Evolutionary conservation across 2,113 vertebrate species (phyloP).

Genomic region (Leucopsar rothschildi): DNA sequence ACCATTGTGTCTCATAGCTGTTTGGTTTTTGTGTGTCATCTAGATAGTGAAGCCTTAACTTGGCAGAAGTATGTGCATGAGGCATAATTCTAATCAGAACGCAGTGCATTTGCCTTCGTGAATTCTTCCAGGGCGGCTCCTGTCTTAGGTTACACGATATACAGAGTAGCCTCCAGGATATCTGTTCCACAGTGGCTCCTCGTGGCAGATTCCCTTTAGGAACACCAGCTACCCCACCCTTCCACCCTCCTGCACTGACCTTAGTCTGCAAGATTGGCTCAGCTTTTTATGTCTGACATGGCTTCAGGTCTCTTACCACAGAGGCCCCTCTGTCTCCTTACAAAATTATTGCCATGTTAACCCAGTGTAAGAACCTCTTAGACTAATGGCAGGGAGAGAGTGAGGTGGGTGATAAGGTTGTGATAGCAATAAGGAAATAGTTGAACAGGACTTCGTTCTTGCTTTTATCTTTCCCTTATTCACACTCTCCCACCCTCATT

Average conservation of each 20-base stretch:
- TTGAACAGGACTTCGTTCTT: neutral
- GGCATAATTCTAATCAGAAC: neutral
- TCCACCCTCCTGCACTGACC: neutral
- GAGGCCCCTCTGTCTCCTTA: neutral
- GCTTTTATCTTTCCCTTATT: neutral
- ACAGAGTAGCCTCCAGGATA: neutral
- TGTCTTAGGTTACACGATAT: neutral
- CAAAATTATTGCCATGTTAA: neutral
- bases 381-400: neutral
- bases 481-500: neutral
- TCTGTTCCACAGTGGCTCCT: neutral
- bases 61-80: neutral
- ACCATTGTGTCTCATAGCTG: neutral
- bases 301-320: neutral
- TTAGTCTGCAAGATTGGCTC: neutral
- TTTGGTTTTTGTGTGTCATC: neutral
- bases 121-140: neutral
- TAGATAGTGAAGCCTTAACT: neutral
- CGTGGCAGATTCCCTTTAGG: neutral
- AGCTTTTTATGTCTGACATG: neutral
- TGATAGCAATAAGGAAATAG: neutral
- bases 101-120: accelerated
- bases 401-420: neutral
- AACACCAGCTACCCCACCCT: too few relatives aligned
- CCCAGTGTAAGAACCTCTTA: neutral